Conservation (phyloP, 2,888 invertebrate genomes). For the Aleiodes alternator region DNA sequence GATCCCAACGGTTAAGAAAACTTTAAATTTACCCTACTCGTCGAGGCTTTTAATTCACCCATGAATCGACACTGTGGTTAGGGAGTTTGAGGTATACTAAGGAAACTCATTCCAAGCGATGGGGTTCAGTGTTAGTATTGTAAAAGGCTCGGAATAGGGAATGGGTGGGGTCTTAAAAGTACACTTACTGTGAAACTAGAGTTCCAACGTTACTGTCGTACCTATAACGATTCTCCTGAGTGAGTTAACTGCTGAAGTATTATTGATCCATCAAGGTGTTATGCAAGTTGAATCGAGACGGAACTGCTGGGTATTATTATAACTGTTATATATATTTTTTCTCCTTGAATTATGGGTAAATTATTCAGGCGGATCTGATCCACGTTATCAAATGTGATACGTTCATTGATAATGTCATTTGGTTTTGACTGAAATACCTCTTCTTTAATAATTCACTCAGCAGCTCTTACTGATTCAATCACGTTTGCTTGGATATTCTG, state of each 20-base stretch:
- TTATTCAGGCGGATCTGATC: not conserved
- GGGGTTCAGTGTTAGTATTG: conserved; percentile 17
- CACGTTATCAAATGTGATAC: no score
- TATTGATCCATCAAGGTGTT: conserved; percentile 29
- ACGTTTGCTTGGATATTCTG: no score
- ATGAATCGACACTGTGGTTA: conserved; percentile 39
- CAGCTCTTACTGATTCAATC: no score
- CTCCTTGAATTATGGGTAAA: not conserved
- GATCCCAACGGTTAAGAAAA: conserved; percentile 46
- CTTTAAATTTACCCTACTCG: conserved; percentile 42
- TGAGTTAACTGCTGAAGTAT: conserved; percentile 20
- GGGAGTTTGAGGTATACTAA: conserved; percentile 40
- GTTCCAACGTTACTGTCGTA: conserved; percentile 11
- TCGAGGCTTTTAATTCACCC: conserved; percentile 43
- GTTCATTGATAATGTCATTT: no score
- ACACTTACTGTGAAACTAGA: conserved; percentile 12
- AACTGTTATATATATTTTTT: not conserved
- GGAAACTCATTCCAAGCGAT: conserved; percentile 40
- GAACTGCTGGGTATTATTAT: no score
- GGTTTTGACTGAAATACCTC: no score
- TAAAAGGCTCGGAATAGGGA: not conserved
- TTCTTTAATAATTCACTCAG: no score
- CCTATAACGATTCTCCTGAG: conserved; percentile 17
- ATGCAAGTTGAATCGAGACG: not conserved
- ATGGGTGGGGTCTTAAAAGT: conserved; percentile 23